Evolutionary conservation across 1,140 invertebrate species (phyloP), one percentile per base, ranked within the genome.

Genomic region (Elysia chlorotica): DNA sequence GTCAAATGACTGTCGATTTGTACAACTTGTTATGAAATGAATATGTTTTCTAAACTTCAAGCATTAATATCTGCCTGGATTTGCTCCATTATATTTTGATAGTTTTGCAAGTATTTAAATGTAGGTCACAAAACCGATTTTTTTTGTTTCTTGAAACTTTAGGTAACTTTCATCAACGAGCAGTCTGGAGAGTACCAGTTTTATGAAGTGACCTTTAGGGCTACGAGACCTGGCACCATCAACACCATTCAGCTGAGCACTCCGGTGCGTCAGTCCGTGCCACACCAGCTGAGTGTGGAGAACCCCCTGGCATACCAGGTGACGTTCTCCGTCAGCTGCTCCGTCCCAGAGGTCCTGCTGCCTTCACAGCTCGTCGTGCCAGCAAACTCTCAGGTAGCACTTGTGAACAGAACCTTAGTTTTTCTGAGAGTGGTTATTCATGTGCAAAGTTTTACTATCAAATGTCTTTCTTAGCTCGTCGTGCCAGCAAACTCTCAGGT

Each of bases 161-260:
- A 87, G 86, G 80, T 88, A 6, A 82, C 79, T 31, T 88, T 88
- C 75, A 81, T 76, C 37, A 88, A 88, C 76, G 85, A 87, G 63
- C 78, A 78, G 62, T 83, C 85, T 19, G 74, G 78, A 66, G 87
- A 88, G 68, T 88, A 87, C 70, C 81, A 84, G 63, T 87, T 79
- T 61, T 87, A 83, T 73, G 87, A 88, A 54, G 75, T 88, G 28
- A 80, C 77, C 10, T 83, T 87, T 71, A 80, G 82, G 33, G 79
- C 86, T n/a, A 82, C 80, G 21, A 81, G 80, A 73, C 82, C 85
- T 21, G 82, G 81, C 1, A 79, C 79, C n/a, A 81, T 87, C 1
- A 73, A 76, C 28, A 80, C 78, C 1, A 85, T 88, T 38, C 79
- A 85, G 14, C 74, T 88, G 56, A 75, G 79, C 0, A 87, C 85